Evolutionary conservation across 2,888 invertebrate species (phyloP).

Genomic region (Hirtodrosophila trivittata): DNA sequence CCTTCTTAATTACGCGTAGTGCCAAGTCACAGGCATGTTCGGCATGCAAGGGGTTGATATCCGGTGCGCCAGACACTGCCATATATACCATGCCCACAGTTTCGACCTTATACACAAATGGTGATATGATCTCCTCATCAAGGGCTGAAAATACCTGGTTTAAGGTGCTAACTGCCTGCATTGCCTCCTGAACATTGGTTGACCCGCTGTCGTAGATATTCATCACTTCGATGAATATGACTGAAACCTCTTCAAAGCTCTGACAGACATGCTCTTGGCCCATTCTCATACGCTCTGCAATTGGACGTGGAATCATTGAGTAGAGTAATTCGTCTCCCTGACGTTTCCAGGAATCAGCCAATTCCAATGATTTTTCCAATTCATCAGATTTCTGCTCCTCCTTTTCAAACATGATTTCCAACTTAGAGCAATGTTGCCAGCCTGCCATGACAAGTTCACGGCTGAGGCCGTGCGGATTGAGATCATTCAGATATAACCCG

Average conservation of each 20-base stretch:
- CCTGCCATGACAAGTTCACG: slow-evolving; percentile 92
- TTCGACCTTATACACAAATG: slow-evolving; percentile 96
- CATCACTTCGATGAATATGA: slow-evolving; percentile 83
- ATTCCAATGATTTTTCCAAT: slow-evolving; percentile 90
- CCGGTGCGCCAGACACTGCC: slow-evolving; percentile 95
- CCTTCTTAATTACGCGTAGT: slow-evolving; percentile 88
- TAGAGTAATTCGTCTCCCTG: slow-evolving; percentile 94
- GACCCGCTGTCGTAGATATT: slow-evolving; percentile 80
- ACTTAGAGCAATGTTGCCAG: slow-evolving; percentile 92
- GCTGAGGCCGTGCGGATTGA: slow-evolving; percentile 93
- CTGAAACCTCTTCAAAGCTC: slow-evolving; percentile 85
- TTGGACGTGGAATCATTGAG: slow-evolving; percentile 95
- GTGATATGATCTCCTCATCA: slow-evolving; percentile 92
- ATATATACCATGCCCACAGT: slow-evolving; percentile 96
- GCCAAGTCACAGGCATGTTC: slow-evolving; percentile 91
- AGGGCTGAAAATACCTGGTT: slow-evolving; percentile 94
- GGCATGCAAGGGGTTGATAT: slow-evolving; percentile 89
- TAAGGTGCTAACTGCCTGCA: slow-evolving; percentile 93
- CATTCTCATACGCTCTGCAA: slow-evolving; percentile 91
- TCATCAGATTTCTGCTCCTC: slow-evolving; percentile 92
- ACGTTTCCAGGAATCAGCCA: slow-evolving; percentile 93
- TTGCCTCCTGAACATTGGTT: slow-evolving; percentile 85
- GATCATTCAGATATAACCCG: slow-evolving; percentile 91
- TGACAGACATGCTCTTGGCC: slow-evolving; percentile 93
- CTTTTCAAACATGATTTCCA: slow-evolving; percentile 92